Conservation (phyloP, 2,113 vertebrate genomes). For the Cephalopterus ornatus region DNA sequence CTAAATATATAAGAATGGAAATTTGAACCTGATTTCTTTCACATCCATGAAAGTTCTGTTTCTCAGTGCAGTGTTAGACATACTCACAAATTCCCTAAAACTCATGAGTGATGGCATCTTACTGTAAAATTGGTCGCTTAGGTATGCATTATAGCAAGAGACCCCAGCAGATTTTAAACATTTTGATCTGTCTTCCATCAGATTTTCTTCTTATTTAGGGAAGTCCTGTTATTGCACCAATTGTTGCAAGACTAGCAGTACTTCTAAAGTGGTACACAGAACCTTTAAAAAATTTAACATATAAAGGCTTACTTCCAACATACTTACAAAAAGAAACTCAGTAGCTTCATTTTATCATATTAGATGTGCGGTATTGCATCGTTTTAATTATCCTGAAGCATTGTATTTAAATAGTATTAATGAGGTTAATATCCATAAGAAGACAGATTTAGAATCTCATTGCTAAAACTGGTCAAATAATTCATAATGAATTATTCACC, state of each 20-base stretch:
- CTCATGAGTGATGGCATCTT: neutral
- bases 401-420: slow-evolving; percentile 37
- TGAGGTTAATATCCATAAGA: slow-evolving; percentile 49
- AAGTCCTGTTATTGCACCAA: neutral
- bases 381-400: slow-evolving; percentile 2
- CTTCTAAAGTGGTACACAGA: neutral
- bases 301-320: neutral
- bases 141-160: neutral
- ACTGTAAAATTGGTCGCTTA: neutral
- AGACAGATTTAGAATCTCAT: slow-evolving; percentile 65
- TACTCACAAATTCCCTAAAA: neutral
- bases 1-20: neutral
- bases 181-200: neutral
- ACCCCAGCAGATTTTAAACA: neutral
- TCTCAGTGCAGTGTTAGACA: neutral
- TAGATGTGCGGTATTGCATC: neutral
- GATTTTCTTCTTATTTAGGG: neutral
- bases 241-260: neutral
- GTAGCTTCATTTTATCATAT: neutral
- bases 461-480: slow-evolving; percentile 68
- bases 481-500: slow-evolving; percentile 70
- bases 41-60: neutral
- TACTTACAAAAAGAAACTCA: neutral
- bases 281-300: neutral
- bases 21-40: neutral